These are phyloP conservation scores for Pseudonaja textilis DNA, from an alignment of 2,113 vertebrate genomes.

Conservation along the genomic window DNA sequence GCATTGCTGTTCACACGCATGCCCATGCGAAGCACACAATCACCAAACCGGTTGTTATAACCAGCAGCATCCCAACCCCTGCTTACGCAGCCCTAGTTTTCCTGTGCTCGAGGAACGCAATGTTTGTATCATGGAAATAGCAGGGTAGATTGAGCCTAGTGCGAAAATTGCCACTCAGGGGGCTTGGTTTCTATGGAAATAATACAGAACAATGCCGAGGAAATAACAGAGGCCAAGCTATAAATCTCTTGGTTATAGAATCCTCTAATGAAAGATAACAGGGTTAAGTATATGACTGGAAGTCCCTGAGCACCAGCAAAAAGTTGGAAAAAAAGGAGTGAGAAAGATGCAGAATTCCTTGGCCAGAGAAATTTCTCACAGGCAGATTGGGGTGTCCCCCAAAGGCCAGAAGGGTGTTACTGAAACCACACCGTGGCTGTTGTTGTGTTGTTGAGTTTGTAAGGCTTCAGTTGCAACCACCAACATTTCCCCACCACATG, in stretches of 20 bases:
- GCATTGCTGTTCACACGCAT: no score
- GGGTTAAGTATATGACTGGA: slow-evolving; percentile 1
- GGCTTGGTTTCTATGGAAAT: slow-evolving; percentile 62
- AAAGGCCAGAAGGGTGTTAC: not conserved
- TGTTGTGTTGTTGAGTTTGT: not conserved
- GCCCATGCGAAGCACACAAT: no score
- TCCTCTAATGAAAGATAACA: slow-evolving; percentile 8
- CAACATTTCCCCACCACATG: not conserved
- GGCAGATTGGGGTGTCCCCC: not conserved
- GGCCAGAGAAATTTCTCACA: not conserved
- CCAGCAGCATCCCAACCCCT: no score
- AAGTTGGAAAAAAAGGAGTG: not conserved
- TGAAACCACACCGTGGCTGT: not conserved
- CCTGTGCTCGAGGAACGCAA: not conserved
- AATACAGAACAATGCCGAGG: slow-evolving; percentile 14
- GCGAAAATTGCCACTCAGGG: slow-evolving; percentile 46
- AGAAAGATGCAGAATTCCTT: not conserved
- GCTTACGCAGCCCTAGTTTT: slow-evolving; percentile 26
- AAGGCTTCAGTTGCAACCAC: not conserved
- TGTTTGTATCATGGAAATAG: slow-evolving; percentile 43
- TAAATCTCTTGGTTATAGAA: slow-evolving; percentile 27
- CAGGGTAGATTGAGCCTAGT: slow-evolving; percentile 32
- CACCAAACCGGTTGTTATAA: no score
- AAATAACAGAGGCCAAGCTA: slow-evolving; percentile 28
- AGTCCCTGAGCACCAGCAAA: not conserved